These are phyloP conservation scores for Choreutis nemorana DNA, from an alignment of 2,888 invertebrate genomes.

Conservation along the genomic window DNA sequence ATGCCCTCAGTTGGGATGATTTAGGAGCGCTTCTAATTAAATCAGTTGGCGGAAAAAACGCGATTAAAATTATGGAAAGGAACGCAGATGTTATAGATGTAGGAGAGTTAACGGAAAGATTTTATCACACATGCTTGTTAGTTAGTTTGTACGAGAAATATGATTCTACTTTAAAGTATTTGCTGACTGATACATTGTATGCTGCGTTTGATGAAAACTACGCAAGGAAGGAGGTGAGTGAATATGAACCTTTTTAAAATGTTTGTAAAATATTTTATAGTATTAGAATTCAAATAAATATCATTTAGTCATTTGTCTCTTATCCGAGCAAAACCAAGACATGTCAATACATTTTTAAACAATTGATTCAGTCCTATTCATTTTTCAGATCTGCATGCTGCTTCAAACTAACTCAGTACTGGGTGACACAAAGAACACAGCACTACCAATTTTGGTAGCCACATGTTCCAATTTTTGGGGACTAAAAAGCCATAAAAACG, in stretches of 20 bases:
- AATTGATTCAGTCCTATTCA: no score
- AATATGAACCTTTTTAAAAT: no score
- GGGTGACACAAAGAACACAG: constrained; percentile 39
- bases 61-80: constrained; percentile 63
- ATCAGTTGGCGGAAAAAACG: constrained; percentile 65
- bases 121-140: constrained; percentile 66
- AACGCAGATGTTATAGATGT: constrained; percentile 62
- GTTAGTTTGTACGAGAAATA: constrained; percentile 48
- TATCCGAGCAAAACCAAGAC: no score
- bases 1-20: constrained; percentile 68
- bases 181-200: constrained; percentile 47
- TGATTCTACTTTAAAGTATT: constrained; percentile 31
- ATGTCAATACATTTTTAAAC: no score
- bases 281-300: neutral
- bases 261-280: constrained; percentile 1
- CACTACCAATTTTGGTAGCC: constrained; percentile 45
- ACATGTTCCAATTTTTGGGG: constrained; percentile 63
- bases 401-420: constrained; percentile 29
- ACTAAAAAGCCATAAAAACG: no score
- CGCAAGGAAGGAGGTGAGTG: constrained; percentile 42
- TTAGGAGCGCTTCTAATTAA: constrained; percentile 67
- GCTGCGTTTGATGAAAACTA: constrained; percentile 42
- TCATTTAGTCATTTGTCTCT: neutral
- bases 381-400: constrained; percentile 40
- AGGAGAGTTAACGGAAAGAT: constrained; percentile 68